Evolutionary conservation across 2,797 vertebrate species (phyloP), one percentile per base, ranked within the genome.

Genomic region (Apogon talboti): DNA sequence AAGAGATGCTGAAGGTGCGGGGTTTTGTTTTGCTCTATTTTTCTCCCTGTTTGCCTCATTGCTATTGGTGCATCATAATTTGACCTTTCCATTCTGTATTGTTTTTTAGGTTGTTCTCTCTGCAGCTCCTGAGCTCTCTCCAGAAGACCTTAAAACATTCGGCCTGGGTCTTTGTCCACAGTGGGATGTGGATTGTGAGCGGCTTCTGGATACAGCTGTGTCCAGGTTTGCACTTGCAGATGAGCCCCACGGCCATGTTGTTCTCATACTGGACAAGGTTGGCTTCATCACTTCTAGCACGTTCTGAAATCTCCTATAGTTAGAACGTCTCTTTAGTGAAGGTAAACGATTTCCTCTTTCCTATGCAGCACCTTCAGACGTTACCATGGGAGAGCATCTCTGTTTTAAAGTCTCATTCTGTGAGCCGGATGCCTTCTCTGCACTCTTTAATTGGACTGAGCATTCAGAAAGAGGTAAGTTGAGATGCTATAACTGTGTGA

Each of bases 241-340:
- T 2, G 84, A 91, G 33, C 71, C 80, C 0, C 24, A 28, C 0
- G 87, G 93, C 15, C 96, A 97, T 35, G 85, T 96, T 0, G 87
- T 98, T 50, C 92, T 98, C 21, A 90, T 98, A 28, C 86, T 98
- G 41, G 96, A 98, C 81, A 98, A 95, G 93, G 97, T 97, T 62
- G 56, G 78, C 42, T 62, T 52, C 9, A 37, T 71, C 0, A 11
- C 18, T 28, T 50, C 12, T 43, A 15, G 24, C 21, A 50, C 48
- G 44, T 43, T 44, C 11, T 71, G 2, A 16, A 58, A 21, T 49
- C 12, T 33, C 6, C 6, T 45, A 0, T 21, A 13, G 21, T 21
- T 13, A 24, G 1, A 57, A 16, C 33, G 2, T n/a, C 15, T 59
- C 11, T 3, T n/a, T 10, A 58, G 1, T 45, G 6, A n/a, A 7